These are phyloP conservation scores for Alaudala cheleensis DNA, from an alignment of 2,113 vertebrate species.

Conservation along the genomic window DNA sequence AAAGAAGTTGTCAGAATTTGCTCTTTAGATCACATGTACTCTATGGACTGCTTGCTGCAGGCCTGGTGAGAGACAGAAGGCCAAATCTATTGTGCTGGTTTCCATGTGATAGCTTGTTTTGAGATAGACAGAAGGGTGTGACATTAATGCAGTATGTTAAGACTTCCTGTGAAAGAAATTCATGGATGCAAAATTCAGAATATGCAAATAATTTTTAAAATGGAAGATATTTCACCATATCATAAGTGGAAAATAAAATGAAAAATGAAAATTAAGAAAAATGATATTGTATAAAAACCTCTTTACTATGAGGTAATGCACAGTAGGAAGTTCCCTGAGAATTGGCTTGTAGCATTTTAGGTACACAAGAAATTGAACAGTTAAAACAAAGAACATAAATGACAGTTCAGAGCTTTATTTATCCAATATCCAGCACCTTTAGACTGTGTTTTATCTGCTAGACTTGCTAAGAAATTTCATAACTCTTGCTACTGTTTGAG, in stretches of 20 bases:
- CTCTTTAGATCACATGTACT: background rate
- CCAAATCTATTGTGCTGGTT: background rate
- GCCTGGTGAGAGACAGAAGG: background rate
- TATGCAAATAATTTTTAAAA: background rate
- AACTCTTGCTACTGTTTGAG: background rate
- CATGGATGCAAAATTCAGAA: background rate
- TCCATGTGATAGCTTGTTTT: background rate
- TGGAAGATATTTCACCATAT: background rate
- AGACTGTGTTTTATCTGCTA: background rate
- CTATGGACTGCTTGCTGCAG: background rate
- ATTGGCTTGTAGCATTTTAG: background rate
- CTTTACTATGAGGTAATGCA: background rate
- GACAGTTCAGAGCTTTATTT: background rate
- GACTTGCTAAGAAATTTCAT: background rate
- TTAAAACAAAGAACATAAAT: background rate
- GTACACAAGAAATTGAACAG: background rate
- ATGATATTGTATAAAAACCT: background rate
- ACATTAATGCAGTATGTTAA: background rate
- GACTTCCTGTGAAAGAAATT: background rate
- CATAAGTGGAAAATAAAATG: background rate
- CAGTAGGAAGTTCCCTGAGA: background rate
- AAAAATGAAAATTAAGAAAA: background rate
- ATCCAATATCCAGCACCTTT: background rate
- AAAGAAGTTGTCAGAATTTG: background rate
- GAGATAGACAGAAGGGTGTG: background rate